Conservation (phyloP, 2,113 vertebrate species). For the Jaculus jaculus region DNA sequence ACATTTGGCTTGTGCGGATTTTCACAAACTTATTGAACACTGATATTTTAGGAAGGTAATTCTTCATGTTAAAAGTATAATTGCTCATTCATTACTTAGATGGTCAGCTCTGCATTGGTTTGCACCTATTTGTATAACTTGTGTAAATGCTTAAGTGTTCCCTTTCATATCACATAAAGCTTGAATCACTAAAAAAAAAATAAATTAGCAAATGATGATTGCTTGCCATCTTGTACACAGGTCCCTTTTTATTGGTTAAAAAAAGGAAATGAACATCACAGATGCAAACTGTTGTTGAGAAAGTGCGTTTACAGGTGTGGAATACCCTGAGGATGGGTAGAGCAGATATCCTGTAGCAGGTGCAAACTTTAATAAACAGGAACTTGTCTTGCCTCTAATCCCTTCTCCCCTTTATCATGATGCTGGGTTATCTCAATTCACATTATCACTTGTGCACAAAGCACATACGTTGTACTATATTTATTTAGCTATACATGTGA, state of each 20-base stretch:
- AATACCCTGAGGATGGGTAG: slow-evolving; percentile 69
- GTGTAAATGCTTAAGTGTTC: slow-evolving; percentile 56
- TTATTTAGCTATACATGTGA: slow-evolving; percentile 62
- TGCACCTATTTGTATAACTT: slow-evolving; percentile 60
- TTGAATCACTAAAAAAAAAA: slow-evolving; percentile 24
- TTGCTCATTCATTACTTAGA: slow-evolving; percentile 68
- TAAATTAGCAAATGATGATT: slow-evolving; percentile 65
- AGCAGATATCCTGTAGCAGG: slow-evolving; percentile 73
- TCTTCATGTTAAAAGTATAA: slow-evolving; percentile 60
- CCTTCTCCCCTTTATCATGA: slow-evolving; percentile 76
- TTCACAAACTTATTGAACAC: slow-evolving; percentile 48
- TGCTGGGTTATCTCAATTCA: slow-evolving; percentile 73
- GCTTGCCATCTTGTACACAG: slow-evolving; percentile 58
- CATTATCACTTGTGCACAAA: slow-evolving; percentile 75
- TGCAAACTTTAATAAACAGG: slow-evolving; percentile 74
- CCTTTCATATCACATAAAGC: slow-evolving; percentile 60
- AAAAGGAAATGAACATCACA: slow-evolving; percentile 57
- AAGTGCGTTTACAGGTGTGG: slow-evolving; percentile 77
- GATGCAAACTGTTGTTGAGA: slow-evolving; percentile 73
- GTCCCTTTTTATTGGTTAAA: slow-evolving; percentile 65
- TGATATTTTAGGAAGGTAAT: slow-evolving; percentile 60
- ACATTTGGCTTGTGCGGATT: slow-evolving; percentile 49
- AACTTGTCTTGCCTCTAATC: slow-evolving; percentile 79
- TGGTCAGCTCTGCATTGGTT: slow-evolving; percentile 39
- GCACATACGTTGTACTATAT: slow-evolving; percentile 70